Conservation (phyloP, 2,888 invertebrate genomes). For the Brassicogethes aeneus region DNA sequence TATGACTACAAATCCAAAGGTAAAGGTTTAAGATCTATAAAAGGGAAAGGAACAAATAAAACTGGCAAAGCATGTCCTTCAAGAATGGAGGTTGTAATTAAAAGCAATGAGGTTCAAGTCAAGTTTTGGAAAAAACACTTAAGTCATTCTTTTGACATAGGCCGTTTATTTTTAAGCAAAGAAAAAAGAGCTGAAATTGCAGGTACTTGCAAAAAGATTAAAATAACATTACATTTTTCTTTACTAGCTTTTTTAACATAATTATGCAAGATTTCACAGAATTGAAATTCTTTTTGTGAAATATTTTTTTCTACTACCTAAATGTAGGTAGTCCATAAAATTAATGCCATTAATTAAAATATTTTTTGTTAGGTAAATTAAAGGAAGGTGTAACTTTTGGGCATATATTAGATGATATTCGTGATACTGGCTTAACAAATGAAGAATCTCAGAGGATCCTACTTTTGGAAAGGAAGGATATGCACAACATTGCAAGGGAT, state of each 20-base stretch:
- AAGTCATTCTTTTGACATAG: not conserved
- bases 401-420: not conserved
- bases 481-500: conserved; percentile 14
- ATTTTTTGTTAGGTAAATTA: not conserved
- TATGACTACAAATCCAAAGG: conserved; percentile 1
- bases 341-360: no score
- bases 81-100: conserved; percentile 8
- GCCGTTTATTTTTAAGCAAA: not conserved
- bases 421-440: not conserved
- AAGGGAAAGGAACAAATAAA: conserved; percentile 6
- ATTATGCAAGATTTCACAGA: not conserved
- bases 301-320: not conserved
- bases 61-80: conserved; percentile 10
- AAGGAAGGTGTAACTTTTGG: not conserved
- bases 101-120: no score
- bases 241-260: not conserved
- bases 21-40: conserved; percentile 3
- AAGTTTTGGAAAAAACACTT: conserved; percentile 2
- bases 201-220: not conserved
- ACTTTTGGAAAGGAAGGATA: conserved; percentile 11
- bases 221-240: no score
- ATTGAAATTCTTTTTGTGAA: not conserved
- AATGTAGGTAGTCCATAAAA: no score
- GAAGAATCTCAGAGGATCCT: conserved; percentile 4
- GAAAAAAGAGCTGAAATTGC: not conserved